Base-by-base conservation (phyloP, 35 echinoderm and acorn worm species). In the Diadema setosum region DNA sequence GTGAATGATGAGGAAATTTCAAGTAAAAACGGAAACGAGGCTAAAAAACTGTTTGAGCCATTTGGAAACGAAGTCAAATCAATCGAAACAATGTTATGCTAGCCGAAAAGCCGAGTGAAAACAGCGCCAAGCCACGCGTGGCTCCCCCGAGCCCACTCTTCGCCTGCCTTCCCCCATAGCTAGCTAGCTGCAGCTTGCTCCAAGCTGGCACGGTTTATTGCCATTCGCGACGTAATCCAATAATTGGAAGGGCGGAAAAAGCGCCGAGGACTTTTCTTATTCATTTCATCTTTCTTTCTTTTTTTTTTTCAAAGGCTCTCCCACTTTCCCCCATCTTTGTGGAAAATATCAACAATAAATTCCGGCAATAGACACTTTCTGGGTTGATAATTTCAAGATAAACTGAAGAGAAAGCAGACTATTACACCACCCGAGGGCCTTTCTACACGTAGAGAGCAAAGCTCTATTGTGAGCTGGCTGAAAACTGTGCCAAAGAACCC, bases 31-130 rank as follows among this genome's bases (percentile, higher is more conserved):
- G 48, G 40, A 1, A 78, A 78, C 37, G 1, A 17, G 73, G 12
- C 30, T 21, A 42, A 21, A 52, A 78, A 78, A 78, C 24, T 9
- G 40, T 5, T 14, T 12, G 73, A 41, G 14, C 33, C 37, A 42
- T 34, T 67, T 67, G 73, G 37, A 16, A 78, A 36, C 11, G 25
- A 70, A 78, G 40, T 78, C 24, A 9, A 78, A 78, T 78, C 73
- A 36, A 78, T 78, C 40, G 73, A 41, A 78, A 78, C 73, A 78
- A 78, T 78, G 73, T 78, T 78, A 43, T 78, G 73, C 35, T 41
- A 44, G 23, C 7, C 34, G 40, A 42, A 42, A 36, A 78, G 73
- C 36, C 39, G 40, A 44, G 73, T 18, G 40, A 78, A 41, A 78
- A 78, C 73, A 78, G 40, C 36, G 20, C 34, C 73, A 39, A 44